Evolutionary conservation across 2,113 vertebrate genomes (phyloP).

Genomic region (Ochotona curzoniae): DNA sequence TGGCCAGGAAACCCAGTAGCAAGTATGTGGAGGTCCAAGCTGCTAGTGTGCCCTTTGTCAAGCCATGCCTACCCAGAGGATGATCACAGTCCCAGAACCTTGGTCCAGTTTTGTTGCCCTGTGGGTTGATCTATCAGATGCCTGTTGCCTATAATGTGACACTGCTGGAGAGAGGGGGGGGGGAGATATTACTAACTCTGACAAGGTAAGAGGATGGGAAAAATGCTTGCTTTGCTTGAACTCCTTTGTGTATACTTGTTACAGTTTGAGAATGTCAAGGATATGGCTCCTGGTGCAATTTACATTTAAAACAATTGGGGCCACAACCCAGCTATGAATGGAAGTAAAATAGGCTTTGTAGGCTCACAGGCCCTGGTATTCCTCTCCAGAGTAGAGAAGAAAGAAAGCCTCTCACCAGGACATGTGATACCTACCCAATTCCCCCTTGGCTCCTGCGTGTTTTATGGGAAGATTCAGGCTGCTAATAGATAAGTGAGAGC

Average conservation of each 20-base stretch:
- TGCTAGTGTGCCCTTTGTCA: neutral
- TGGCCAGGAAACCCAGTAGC: neutral
- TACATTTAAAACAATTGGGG: neutral
- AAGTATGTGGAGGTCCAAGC: neutral
- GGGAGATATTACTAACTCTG: constrained; percentile 9
- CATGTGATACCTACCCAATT: neutral
- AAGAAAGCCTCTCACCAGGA: neutral
- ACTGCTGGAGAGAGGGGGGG: neutral
- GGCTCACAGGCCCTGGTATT: neutral
- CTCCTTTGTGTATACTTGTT: neutral
- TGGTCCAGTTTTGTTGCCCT: neutral
- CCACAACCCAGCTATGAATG: neutral
- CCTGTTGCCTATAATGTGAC: neutral
- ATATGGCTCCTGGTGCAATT: neutral
- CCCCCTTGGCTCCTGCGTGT: neutral
- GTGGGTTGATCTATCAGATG: neutral
- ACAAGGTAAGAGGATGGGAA: neutral
- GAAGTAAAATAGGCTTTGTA: neutral
- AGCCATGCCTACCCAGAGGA: neutral
- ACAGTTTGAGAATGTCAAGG: neutral
- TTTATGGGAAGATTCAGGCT: neutral
- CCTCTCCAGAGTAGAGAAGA: neutral
- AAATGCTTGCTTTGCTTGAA: neutral
- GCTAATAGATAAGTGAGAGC: neutral
- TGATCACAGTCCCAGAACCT: neutral